A percentile compares a stretch with the other conserved stretches of the same genome.
phyloP scores from a whole-genome alignment of 2,113 vertebrate genomes.

The Crotalus horridus region DNA sequence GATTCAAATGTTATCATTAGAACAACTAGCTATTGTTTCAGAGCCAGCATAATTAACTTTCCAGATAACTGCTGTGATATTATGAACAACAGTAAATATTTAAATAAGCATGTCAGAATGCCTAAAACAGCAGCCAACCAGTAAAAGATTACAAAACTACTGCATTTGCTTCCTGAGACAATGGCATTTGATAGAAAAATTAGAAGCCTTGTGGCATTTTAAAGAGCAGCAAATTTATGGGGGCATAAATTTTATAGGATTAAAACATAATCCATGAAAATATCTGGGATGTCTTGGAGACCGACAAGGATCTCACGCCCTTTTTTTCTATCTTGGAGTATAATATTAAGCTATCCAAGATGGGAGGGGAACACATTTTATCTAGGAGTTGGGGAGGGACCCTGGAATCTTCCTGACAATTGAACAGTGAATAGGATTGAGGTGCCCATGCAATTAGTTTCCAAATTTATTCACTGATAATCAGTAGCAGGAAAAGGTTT shows the following conservation, averaged over 20 bases:
- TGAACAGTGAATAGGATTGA: constrained; percentile 75
- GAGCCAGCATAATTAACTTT: constrained; percentile 50
- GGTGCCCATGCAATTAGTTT: constrained; percentile 61
- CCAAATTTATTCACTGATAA: constrained; percentile 63
- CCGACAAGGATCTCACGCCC: not conserved
- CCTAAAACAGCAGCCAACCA: constrained; percentile 24
- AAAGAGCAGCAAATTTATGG: not conserved
- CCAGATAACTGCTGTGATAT: constrained; percentile 43
- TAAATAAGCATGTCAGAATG: constrained; percentile 34
- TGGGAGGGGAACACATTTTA: constrained; percentile 43
- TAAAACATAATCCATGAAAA: constrained; percentile 46
- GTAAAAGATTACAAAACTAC: constrained; percentile 15
- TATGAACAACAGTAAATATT: constrained; percentile 39
- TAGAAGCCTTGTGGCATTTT: not conserved
- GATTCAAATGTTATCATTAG: constrained; percentile 23
- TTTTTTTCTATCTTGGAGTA: not conserved
- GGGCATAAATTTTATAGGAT: not conserved
- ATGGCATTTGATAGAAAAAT: constrained; percentile 31
- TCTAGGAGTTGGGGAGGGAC: constrained; percentile 53
- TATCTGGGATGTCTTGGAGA: not conserved
- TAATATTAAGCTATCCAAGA: constrained; percentile 41
- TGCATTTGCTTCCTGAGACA: constrained; percentile 28
- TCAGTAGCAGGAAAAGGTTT: constrained; percentile 66
- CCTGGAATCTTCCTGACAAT: constrained; percentile 59
- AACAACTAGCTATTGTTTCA: constrained; percentile 16